phyloP scores from a whole-genome alignment of 2,888 invertebrate genomes.

The Thysanoteuthis rhombus region DNA sequence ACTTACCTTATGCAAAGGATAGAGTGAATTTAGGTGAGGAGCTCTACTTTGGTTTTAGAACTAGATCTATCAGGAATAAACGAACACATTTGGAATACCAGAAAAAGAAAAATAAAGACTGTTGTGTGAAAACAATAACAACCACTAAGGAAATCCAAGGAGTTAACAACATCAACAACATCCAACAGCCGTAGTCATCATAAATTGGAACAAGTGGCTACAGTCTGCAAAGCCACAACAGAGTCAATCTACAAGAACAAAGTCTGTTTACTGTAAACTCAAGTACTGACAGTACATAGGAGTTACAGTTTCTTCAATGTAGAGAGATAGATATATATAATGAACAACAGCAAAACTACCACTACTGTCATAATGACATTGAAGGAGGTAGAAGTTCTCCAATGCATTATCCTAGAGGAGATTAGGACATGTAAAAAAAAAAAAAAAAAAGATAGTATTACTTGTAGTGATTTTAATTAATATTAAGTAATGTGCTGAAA shows the following conservation, averaged over 20 bases:
- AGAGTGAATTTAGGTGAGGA: background rate
- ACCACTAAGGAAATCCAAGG: background rate
- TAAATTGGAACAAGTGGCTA: constrained; percentile 29
- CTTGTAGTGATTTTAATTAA: background rate
- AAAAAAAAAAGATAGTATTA: background rate
- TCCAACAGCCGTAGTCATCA: background rate
- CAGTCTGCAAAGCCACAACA: constrained; percentile 26
- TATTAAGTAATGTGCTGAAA: constrained; percentile 26
- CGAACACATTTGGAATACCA: background rate
- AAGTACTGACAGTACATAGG: background rate
- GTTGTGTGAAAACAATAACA: background rate
- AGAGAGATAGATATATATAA: background rate
- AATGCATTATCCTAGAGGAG: background rate
- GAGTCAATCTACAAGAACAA: background rate
- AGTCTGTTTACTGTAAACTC: background rate
- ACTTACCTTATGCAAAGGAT: constrained; percentile 12
- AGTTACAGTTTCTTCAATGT: background rate
- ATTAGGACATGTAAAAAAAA: background rate
- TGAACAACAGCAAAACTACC: background rate
- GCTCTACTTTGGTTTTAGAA: background rate
- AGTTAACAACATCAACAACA: constrained; percentile 12
- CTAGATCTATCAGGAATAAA: constrained; percentile 12
- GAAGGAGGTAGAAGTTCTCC: background rate
- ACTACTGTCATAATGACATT: constrained; percentile 12
- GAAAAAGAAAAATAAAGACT: background rate